These are phyloP conservation scores for Chalcis sispes DNA, from an alignment of 2,888 invertebrate genomes.

Conservation along the genomic window DNA sequence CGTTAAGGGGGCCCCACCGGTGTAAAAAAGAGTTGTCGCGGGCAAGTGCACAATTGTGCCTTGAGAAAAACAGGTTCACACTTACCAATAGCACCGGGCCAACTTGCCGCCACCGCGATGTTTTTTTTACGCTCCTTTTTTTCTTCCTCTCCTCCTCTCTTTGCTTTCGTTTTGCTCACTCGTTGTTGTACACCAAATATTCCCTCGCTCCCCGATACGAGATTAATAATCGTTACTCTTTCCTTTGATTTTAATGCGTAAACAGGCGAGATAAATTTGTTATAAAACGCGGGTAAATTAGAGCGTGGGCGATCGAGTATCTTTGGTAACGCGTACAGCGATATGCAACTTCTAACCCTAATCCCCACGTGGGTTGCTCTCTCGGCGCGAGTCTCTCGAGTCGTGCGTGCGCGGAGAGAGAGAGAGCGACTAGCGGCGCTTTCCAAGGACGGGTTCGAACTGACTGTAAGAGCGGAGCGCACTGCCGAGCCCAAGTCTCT, in stretches of 20 bases:
- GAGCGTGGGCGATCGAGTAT: background rate
- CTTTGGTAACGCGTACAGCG: too few relatives aligned
- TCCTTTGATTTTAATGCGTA: background rate
- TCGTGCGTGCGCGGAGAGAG: slow-evolving; percentile 52
- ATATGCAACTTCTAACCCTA: too few relatives aligned
- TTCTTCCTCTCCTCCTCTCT: too few relatives aligned
- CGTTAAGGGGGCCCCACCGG: background rate
- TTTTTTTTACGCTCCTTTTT: too few relatives aligned
- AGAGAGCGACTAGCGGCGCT: slow-evolving; percentile 65
- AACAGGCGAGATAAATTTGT: too few relatives aligned
- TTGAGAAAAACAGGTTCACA: slow-evolving; percentile 30
- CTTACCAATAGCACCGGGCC: slow-evolving; percentile 36
- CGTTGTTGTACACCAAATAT: too few relatives aligned
- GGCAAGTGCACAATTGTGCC: slow-evolving; percentile 21
- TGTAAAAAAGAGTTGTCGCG: background rate
- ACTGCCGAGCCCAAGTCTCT: slow-evolving; percentile 36
- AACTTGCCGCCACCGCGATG: background rate
- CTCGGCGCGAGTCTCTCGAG: slow-evolving; percentile 13
- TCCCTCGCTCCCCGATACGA: too few relatives aligned
- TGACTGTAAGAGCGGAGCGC: slow-evolving; percentile 66
- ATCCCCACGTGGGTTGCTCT: background rate
- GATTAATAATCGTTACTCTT: too few relatives aligned
- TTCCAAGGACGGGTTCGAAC: slow-evolving; percentile 75
- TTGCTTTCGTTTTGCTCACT: too few relatives aligned
- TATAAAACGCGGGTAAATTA: too few relatives aligned